phyloP scores from a whole-genome alignment of 2,888 invertebrate genomes.

The Himalopsyche anomala region DNA sequence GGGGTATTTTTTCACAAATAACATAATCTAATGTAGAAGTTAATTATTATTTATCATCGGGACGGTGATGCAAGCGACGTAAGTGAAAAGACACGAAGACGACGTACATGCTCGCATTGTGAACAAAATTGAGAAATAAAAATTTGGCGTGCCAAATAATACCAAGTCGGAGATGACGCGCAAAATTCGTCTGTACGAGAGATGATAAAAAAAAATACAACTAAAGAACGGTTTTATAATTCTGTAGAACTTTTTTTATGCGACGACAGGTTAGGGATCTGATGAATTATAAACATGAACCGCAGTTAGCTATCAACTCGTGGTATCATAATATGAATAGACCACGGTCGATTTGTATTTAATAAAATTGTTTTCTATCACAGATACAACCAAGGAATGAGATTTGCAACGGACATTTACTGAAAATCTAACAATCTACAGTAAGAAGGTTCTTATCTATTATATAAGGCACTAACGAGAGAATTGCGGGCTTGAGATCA shows the following conservation, averaged over 20 bases:
- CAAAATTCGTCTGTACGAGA: not conserved
- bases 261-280: too few relatives aligned
- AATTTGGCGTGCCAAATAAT: conserved; percentile 9
- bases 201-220: not conserved
- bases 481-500: too few relatives aligned
- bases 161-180: conserved; percentile 1
- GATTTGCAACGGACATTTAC: too few relatives aligned
- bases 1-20: not conserved
- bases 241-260: not conserved
- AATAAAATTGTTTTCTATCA: too few relatives aligned
- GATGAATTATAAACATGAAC: too few relatives aligned
- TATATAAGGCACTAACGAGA: too few relatives aligned
- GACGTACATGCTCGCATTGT: not conserved
- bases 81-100: not conserved
- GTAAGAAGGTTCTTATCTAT: too few relatives aligned
- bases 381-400: too few relatives aligned
- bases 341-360: too few relatives aligned
- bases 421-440: too few relatives aligned
- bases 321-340: too few relatives aligned
- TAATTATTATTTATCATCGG: not conserved
- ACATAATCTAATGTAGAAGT: not conserved
- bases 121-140: conserved; percentile 26
- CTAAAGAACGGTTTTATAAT: not conserved
- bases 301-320: too few relatives aligned
- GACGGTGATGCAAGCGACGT: not conserved